phyloP scores from a whole-genome alignment of 2,113 vertebrate genomes.

The Eupsittula cactorum region DNA sequence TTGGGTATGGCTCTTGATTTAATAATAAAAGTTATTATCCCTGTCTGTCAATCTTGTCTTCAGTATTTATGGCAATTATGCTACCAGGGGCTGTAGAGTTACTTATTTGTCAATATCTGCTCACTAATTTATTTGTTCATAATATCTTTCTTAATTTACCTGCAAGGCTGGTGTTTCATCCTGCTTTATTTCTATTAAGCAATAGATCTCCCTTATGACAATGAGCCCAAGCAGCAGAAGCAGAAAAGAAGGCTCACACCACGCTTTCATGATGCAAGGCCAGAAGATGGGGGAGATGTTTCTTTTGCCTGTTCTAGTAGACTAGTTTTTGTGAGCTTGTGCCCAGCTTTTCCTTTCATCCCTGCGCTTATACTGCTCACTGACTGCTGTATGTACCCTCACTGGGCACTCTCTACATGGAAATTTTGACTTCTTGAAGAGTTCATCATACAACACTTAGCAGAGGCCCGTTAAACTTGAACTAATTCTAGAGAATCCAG shows the following conservation, averaged over 20 bases:
- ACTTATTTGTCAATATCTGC: slow-evolving; percentile 32
- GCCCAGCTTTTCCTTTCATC: background rate
- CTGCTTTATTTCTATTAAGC: background rate
- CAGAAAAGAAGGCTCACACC: background rate
- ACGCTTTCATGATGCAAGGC: background rate
- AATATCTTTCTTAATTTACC: background rate
- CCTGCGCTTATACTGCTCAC: background rate
- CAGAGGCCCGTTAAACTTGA: background rate
- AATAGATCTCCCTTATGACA: background rate
- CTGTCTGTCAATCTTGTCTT: background rate
- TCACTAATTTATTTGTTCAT: slow-evolving; percentile 7
- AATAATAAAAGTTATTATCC: background rate
- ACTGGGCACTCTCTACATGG: background rate
- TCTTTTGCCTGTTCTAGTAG: background rate
- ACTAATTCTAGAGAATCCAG: background rate
- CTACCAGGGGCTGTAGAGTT: background rate
- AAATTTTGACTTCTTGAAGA: background rate
- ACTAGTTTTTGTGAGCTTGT: background rate
- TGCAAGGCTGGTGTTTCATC: background rate
- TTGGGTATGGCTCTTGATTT: background rate
- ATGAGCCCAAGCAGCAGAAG: background rate
- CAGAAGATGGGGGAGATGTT: background rate
- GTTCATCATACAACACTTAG: background rate
- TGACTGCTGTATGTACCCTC: background rate
- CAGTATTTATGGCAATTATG: slow-evolving; percentile 1